phyloP scores from a whole-genome alignment of 2,797 vertebrate genomes.

The Rhynchotus rufescens region DNA sequence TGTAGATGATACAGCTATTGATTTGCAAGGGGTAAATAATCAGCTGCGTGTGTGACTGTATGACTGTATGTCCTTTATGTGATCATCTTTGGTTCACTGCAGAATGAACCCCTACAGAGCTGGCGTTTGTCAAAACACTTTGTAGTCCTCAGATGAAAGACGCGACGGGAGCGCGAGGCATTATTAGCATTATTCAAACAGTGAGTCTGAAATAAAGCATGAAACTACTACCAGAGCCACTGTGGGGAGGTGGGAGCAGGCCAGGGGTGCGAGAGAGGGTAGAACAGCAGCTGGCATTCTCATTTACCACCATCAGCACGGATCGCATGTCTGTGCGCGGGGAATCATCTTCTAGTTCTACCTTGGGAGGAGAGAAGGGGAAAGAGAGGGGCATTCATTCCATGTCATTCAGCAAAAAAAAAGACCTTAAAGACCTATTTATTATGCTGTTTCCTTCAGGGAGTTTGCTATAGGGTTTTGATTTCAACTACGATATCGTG shows the following conservation, averaged over 20 bases:
- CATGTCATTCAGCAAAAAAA: constrained; percentile 45
- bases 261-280: constrained; percentile 33
- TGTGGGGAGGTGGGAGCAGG: constrained; percentile 30
- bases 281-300: constrained; percentile 57
- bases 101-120: constrained; percentile 46
- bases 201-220: constrained; percentile 56
- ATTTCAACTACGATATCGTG: constrained; percentile 72
- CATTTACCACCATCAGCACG: constrained; percentile 50
- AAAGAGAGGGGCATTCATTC: constrained; percentile 66
- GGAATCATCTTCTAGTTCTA: constrained; percentile 67
- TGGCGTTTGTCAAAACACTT: constrained; percentile 32
- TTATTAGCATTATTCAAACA: constrained; percentile 60
- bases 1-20: background rate
- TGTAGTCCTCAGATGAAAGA: constrained; percentile 65
- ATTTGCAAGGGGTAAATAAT: constrained; percentile 53
- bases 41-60: background rate
- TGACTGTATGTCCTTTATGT: background rate
- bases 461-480: constrained; percentile 65
- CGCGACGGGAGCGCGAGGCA: constrained; percentile 40
- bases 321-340: constrained; percentile 20
- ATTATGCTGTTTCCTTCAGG: constrained; percentile 67
- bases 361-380: constrained; percentile 41
- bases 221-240: constrained; percentile 47
- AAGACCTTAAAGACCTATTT: constrained; percentile 74
- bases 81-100: constrained; percentile 3